phyloP scores from a whole-genome alignment of 2,888 invertebrate species.

The Synanthedon formicaeformis region DNA sequence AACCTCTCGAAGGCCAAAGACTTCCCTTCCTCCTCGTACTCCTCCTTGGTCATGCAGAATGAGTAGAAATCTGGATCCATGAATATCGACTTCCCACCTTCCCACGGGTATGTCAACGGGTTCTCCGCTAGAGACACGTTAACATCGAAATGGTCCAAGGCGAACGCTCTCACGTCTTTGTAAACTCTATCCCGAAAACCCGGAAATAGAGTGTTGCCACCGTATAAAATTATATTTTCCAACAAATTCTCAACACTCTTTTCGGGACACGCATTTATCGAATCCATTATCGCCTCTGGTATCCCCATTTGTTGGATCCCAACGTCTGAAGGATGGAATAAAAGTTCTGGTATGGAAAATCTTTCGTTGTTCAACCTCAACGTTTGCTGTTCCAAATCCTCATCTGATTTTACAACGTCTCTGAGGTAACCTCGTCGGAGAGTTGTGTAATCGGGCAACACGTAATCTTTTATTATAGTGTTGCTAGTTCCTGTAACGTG shows the following conservation, averaged over 20 bases:
- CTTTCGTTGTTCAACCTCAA: conserved; percentile 92
- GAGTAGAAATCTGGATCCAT: conserved; percentile 79
- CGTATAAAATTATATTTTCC: conserved; percentile 86
- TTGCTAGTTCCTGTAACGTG: conserved; percentile 66
- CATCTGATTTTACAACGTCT: conserved; percentile 43
- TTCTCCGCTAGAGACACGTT: conserved; percentile 73
- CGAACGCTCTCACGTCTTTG: conserved; percentile 80
- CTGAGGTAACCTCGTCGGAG: conserved; percentile 81
- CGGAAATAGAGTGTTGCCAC: conserved; percentile 83
- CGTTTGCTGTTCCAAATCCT: conserved; percentile 77
- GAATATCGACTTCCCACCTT: conserved; percentile 84
- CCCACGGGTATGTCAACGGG: conserved; percentile 89
- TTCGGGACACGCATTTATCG: conserved; percentile 80
- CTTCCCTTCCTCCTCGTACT: conserved; percentile 90
- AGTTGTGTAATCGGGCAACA: conserved; percentile 95
- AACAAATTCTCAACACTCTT: conserved; percentile 82
- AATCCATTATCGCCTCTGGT: conserved; percentile 85
- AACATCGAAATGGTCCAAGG: conserved; percentile 83
- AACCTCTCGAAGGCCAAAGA: conserved; percentile 68
- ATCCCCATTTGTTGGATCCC: conserved; percentile 94
- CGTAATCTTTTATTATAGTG: conserved; percentile 87
- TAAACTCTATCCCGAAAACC: conserved; percentile 79
- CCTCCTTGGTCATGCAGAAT: conserved; percentile 81
- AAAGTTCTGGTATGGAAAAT: conserved; percentile 93
- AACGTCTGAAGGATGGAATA: conserved; percentile 95